Percentiles rank a stretch among this genome's conserved stretches.
phyloP scores from a whole-genome alignment of 2,113 vertebrate genomes.

The Antidorcas marsupialis region DNA sequence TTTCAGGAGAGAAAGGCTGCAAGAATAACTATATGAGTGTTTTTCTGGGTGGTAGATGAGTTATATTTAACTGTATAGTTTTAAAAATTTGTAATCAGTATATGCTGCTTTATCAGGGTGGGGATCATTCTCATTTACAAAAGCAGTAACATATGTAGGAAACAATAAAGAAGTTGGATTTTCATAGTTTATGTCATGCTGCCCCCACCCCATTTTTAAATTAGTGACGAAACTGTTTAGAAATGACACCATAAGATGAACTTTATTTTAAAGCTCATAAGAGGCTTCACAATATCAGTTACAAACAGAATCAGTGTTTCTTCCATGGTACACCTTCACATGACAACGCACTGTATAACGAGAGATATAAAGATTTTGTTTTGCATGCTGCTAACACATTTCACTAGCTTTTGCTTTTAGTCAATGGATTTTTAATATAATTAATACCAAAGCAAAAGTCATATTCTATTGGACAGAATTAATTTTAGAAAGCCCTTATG shows the following conservation, averaged over 20 bases:
- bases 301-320: constrained; percentile 76
- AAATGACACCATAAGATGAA: constrained; percentile 77
- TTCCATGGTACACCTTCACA: constrained; percentile 73
- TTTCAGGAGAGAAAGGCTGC: neutral
- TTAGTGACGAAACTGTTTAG: constrained; percentile 32
- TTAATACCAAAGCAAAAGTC: constrained; percentile 69
- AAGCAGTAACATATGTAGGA: neutral
- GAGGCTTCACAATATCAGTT: constrained; percentile 79
- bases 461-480: constrained; percentile 54
- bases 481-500: constrained; percentile 71
- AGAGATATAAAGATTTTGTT: constrained; percentile 73
- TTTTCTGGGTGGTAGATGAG: neutral
- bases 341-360: constrained; percentile 74
- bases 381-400: constrained; percentile 82
- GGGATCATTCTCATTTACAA: neutral
- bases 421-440: constrained; percentile 61
- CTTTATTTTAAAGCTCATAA: constrained; percentile 87
- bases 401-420: constrained; percentile 70
- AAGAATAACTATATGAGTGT: neutral
- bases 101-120: neutral
- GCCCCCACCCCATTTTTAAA: neutral
- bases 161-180: neutral
- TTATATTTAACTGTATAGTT: neutral
- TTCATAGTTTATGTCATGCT: neutral
- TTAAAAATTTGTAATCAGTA: neutral